These are phyloP conservation scores for Spongilla lacustris DNA, from an alignment of 37 sponge, comb jelly and placozoan species.

Conservation along the genomic window DNA sequence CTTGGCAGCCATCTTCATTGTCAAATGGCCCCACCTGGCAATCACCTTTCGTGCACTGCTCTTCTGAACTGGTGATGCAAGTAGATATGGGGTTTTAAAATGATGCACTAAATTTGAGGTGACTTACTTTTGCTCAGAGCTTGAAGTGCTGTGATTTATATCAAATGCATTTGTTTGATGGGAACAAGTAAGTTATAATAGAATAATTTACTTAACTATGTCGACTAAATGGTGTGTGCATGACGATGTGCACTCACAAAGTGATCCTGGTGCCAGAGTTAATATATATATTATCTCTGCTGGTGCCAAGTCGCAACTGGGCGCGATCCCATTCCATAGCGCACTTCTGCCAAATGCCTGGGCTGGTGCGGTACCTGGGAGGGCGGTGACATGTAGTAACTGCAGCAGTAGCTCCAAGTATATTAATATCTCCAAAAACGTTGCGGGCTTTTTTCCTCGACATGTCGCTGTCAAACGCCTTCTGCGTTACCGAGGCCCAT, in stretches of 20 bases:
- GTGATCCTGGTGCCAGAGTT: too few relatives aligned
- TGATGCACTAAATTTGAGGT: too few relatives aligned
- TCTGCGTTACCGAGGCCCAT: conserved; percentile 33
- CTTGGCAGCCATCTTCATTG: background rate
- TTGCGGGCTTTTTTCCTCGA: conserved; percentile 17
- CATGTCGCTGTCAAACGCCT: conserved; percentile 25
- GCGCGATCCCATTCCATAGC: conserved; percentile 48
- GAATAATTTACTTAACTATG: too few relatives aligned
- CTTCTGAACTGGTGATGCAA: background rate
- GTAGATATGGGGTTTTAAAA: too few relatives aligned
- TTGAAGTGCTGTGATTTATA: too few relatives aligned
- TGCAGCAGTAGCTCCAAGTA: conserved; percentile 17
- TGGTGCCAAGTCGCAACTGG: conserved; percentile 13
- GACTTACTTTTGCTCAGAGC: too few relatives aligned
- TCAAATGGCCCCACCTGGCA: background rate
- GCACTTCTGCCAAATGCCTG: conserved; percentile 45
- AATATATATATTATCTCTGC: too few relatives aligned
- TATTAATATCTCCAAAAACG: background rate
- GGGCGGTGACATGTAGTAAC: conserved; percentile 15
- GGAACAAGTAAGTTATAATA: too few relatives aligned
- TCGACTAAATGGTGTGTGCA: too few relatives aligned
- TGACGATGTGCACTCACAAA: too few relatives aligned
- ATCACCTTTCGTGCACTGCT: background rate
- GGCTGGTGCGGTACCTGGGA: background rate
- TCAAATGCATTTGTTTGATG: too few relatives aligned